Evolutionary conservation across 2,113 vertebrate genomes (phyloP).

Genomic region (Jacana jacana): DNA sequence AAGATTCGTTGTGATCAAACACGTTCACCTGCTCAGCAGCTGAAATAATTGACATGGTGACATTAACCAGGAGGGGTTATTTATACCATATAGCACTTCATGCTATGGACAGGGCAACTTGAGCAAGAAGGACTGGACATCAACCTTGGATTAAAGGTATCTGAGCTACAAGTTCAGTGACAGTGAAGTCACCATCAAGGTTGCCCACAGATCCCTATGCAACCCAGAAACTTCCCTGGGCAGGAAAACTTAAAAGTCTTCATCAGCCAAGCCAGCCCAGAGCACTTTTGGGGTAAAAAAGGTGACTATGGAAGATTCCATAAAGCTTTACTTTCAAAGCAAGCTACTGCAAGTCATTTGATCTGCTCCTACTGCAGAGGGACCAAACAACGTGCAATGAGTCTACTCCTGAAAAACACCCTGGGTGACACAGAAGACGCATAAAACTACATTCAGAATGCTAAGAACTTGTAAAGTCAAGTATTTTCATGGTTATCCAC

Average conservation of each 20-base stretch:
- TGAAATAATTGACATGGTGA: background rate
- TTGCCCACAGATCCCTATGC: background rate
- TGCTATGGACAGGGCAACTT: background rate
- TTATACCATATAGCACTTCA: background rate
- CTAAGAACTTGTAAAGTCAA: background rate
- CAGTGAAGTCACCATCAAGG: background rate
- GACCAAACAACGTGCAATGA: background rate
- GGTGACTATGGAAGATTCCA: accelerated
- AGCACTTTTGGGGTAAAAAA: background rate
- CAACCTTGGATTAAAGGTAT: background rate
- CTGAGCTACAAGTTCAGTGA: background rate
- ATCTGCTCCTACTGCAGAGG: background rate
- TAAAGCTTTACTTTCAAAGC: background rate
- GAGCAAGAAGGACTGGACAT: accelerated
- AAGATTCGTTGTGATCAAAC: background rate
- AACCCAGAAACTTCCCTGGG: background rate
- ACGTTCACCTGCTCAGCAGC: accelerated
- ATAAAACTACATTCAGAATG: background rate
- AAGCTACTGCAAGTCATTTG: background rate
- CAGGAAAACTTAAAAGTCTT: background rate
- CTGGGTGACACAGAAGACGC: accelerated
- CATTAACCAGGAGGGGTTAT: background rate
- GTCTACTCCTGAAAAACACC: background rate
- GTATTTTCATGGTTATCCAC: background rate
- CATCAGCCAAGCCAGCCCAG: background rate